phyloP scores from a whole-genome alignment of 2,113 vertebrate genomes.

The Gallinago paraguaiae region DNA sequence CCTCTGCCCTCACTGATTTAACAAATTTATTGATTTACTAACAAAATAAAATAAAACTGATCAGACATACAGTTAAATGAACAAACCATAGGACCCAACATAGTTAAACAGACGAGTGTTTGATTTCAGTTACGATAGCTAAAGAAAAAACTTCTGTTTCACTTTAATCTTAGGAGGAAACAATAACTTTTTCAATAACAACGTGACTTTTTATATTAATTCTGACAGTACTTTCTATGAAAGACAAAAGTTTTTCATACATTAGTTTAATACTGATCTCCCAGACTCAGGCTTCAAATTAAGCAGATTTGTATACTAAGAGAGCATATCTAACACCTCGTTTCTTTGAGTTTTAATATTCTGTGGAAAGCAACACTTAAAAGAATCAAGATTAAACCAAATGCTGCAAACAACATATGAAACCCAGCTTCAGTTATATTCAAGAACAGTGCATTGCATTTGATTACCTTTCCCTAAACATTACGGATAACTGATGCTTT shows the following conservation, averaged over 20 bases:
- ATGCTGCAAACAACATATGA: neutral
- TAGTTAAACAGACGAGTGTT: neutral
- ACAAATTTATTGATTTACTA: neutral
- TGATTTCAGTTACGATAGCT: neutral
- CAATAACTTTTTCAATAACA: neutral
- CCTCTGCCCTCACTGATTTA: neutral
- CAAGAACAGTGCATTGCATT: fast-evolving
- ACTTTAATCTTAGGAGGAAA: neutral
- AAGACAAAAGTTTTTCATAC: neutral
- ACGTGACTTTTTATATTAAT: fast-evolving
- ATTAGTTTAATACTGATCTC: neutral
- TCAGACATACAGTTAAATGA: neutral
- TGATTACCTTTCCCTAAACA: neutral
- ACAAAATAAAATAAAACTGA: neutral
- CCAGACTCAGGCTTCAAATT: neutral
- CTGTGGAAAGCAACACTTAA: neutral
- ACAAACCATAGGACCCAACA: fast-evolving
- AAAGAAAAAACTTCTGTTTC: neutral
- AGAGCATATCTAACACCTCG: neutral
- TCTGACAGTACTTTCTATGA: neutral
- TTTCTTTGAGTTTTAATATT: neutral
- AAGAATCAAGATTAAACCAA: neutral
- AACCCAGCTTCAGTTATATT: no score
- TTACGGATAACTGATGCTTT: neutral
- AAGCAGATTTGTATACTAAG: neutral